Conservation (phyloP, 1,140 invertebrate genomes). For the Sinella curviseta region DNA sequence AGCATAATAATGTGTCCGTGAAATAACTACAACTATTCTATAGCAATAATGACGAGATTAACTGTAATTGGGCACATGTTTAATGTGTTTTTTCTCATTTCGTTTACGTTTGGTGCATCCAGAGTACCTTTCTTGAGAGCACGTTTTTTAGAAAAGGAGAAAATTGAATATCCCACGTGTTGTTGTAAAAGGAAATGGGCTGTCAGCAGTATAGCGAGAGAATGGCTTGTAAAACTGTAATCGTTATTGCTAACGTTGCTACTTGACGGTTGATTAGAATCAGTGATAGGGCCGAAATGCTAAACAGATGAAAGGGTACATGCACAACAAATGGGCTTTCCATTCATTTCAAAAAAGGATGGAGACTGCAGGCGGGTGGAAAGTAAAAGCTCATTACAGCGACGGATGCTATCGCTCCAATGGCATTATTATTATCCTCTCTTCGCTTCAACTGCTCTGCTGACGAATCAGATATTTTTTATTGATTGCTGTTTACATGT, state of each 20-base stretch:
- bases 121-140: too few species aligned
- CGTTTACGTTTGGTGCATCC: neutral
- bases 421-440: too few species aligned
- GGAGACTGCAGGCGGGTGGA: too few species aligned
- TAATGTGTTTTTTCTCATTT: neutral
- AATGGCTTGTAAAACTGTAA: constrained; percentile 15
- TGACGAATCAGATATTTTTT: too few species aligned
- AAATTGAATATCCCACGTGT: neutral
- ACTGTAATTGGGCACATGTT: neutral
- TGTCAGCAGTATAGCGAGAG: neutral
- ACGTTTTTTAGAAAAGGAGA: neutral
- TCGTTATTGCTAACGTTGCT: neutral
- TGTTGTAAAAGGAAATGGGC: neutral
- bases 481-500: too few species aligned
- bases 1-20: neutral
- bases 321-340: too few species aligned
- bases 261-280: neutral
- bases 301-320: too few species aligned
- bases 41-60: neutral
- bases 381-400: too few species aligned
- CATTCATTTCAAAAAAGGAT: too few species aligned
- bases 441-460: too few species aligned
- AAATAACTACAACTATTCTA: neutral
- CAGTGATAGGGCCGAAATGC: too few species aligned
- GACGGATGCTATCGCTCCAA: too few species aligned